A percentile compares a stretch with the other conserved stretches of the same genome.
phyloP scores from a whole-genome alignment of 2,797 vertebrate genomes.

The Masticophis lateralis region DNA sequence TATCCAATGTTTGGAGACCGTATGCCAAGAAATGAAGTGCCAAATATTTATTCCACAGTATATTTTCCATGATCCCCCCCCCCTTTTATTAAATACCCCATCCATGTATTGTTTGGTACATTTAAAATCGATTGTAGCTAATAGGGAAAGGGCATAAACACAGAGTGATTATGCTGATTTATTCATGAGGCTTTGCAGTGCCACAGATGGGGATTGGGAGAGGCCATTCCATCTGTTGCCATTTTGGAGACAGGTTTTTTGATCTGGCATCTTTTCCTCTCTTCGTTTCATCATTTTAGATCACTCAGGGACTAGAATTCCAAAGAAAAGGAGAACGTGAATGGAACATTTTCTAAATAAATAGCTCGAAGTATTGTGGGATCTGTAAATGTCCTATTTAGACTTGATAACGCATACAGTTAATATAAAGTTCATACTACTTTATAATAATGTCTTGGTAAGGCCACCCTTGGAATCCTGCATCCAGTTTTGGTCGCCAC shows the following conservation, averaged over 20 bases:
- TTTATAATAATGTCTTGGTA: no score
- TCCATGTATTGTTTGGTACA: background rate
- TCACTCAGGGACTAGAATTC: background rate
- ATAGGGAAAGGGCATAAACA: background rate
- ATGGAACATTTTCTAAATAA: background rate
- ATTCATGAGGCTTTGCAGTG: background rate
- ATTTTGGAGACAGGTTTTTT: background rate
- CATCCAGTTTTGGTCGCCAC: no score
- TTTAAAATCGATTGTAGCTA: background rate
- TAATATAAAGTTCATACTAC: no score
- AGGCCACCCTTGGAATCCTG: no score
- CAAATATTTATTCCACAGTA: background rate
- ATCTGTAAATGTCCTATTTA: no score
- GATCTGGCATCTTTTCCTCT: background rate
- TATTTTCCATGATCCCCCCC: background rate
- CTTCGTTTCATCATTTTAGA: background rate
- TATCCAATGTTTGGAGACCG: background rate
- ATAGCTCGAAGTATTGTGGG: no score
- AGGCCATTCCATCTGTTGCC: background rate
- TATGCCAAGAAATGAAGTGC: background rate
- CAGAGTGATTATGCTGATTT: background rate
- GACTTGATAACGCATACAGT: no score
- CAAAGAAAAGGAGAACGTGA: background rate
- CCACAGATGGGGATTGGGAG: background rate
- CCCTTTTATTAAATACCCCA: background rate